A percentile compares a stretch with the other conserved stretches of the same genome.
phyloP scores from a whole-genome alignment of 2,888 invertebrate genomes.

The Pollenia labialis region DNA sequence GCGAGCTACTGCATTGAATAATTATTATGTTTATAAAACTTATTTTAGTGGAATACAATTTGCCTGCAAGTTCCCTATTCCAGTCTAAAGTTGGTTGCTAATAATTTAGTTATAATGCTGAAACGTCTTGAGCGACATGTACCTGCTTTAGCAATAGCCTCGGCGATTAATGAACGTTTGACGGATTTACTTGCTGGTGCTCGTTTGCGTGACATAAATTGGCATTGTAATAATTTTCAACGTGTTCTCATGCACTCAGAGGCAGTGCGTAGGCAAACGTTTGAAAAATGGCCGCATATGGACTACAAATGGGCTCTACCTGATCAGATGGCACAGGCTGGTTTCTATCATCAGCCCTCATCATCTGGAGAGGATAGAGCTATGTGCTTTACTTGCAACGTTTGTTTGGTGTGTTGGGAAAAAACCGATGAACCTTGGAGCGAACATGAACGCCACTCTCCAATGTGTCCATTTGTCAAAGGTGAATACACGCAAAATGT shows the following conservation, averaged over 20 bases:
- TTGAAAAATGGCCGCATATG: slow-evolving; percentile 98
- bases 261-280: slow-evolving; percentile 94
- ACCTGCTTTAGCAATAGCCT: slow-evolving; percentile 94
- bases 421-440: slow-evolving; percentile 99
- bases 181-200: slow-evolving; percentile 88
- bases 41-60: slow-evolving; percentile 93
- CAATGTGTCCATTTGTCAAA: slow-evolving; percentile 96
- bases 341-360: slow-evolving; percentile 97
- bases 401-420: slow-evolving; percentile 98
- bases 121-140: slow-evolving; percentile 92
- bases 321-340: slow-evolving; percentile 98
- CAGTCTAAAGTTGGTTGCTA: slow-evolving; percentile 91
- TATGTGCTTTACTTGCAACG: slow-evolving; percentile 97
- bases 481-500: slow-evolving; percentile 98
- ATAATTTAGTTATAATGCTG: slow-evolving; percentile 91
- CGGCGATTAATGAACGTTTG: slow-evolving; percentile 94
- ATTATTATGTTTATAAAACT: no score
- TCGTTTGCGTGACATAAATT: slow-evolving; percentile 82
- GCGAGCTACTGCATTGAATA: no score
- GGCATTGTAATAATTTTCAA: slow-evolving; percentile 82
- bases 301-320: slow-evolving; percentile 98
- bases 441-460: slow-evolving; percentile 97
- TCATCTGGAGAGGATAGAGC: slow-evolving; percentile 96
- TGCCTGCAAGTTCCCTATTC: slow-evolving; percentile 92
- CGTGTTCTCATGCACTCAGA: slow-evolving; percentile 94